Conservation (phyloP, 2,888 invertebrate species). For the Sminthurinus aureus region DNA sequence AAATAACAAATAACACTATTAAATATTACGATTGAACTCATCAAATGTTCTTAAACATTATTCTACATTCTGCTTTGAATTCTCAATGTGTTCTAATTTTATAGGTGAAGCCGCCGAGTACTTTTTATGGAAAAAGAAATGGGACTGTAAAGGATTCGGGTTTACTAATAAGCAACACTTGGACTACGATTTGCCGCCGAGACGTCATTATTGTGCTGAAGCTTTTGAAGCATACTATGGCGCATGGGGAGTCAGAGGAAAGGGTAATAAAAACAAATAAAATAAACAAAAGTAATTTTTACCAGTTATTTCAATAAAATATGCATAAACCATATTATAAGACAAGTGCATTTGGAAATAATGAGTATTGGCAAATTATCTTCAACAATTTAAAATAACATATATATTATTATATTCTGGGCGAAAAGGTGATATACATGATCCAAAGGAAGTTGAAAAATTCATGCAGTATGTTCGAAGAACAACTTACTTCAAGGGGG, state of each 20-base stretch:
- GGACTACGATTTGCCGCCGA: slow-evolving; percentile 81
- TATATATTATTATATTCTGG: too few relatives aligned
- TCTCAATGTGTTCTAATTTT: background rate
- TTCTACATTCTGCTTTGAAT: background rate
- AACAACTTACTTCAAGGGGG: slow-evolving; percentile 78
- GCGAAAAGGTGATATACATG: too few relatives aligned
- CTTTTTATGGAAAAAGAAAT: slow-evolving; percentile 69
- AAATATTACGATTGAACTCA: too few relatives aligned
- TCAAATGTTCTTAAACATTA: background rate
- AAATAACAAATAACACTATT: too few relatives aligned
- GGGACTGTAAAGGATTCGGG: slow-evolving; percentile 89
- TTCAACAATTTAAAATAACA: too few relatives aligned
- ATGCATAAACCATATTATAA: too few relatives aligned
- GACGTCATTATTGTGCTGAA: slow-evolving; percentile 74
- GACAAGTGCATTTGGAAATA: too few relatives aligned
- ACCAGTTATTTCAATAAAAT: too few relatives aligned
- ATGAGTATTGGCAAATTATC: too few relatives aligned
- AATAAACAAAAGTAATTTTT: too few relatives aligned
- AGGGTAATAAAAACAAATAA: slow-evolving; percentile 76
- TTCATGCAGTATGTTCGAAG: slow-evolving; percentile 78
- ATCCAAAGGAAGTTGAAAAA: slow-evolving; percentile 80
- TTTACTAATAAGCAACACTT: slow-evolving; percentile 63
- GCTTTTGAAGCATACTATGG: slow-evolving; percentile 92
- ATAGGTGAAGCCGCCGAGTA: background rate
- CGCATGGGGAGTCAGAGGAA: slow-evolving; percentile 66